Base-by-base conservation (phyloP, 2,113 vertebrate genomes). In the Etia nguti region DNA sequence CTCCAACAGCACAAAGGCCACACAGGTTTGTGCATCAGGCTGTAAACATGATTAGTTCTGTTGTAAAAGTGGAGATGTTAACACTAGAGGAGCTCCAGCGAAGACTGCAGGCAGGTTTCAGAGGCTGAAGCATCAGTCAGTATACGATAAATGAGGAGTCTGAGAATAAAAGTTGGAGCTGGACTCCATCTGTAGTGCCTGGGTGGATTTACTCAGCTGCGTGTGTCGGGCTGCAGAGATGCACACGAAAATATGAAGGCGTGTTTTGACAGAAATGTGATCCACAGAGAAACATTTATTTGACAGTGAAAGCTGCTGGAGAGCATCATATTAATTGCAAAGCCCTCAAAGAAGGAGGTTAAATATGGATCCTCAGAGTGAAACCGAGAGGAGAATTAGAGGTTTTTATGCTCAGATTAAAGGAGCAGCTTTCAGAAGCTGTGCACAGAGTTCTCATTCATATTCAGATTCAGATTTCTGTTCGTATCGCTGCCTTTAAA, bases 391-490 rank as follows among this genome's bases (percentile, higher is more conserved):
- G 38, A 46, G 8, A 75, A 6, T 26, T 0, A 15, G 15, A 73
- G 65, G 20, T 9, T 26, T 73, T 73, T 10, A 16, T 2, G 36
- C 65, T 41, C n/a, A 9, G 62, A 22, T 43, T 43, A 10, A 70
- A 26, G 65, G 0, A 6, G 13, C 65, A 43, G 65, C 65, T 70
- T 15, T 4, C 10, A 68, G 62, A 0, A 1, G 11, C 16, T 0
- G 18, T 36, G 16, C 34, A 62, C 59, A 7, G 31, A 65, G 4
- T 8, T 43, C 36, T 68, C 36, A 15, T 22, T 70, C 65, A 10
- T 1, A 24, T 70, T 70, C 65, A 10, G 1, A 24, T 70, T 24
- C 62, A 70, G 0, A 3, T 70, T 41, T 68, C n/a, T 24, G n/a
- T 4, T 46, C 7, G 38, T 41, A 38, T 3, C 41, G 3, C 31